phyloP scores from a whole-genome alignment of 2,113 vertebrate genomes.

The Gnathochromis pfefferi region DNA sequence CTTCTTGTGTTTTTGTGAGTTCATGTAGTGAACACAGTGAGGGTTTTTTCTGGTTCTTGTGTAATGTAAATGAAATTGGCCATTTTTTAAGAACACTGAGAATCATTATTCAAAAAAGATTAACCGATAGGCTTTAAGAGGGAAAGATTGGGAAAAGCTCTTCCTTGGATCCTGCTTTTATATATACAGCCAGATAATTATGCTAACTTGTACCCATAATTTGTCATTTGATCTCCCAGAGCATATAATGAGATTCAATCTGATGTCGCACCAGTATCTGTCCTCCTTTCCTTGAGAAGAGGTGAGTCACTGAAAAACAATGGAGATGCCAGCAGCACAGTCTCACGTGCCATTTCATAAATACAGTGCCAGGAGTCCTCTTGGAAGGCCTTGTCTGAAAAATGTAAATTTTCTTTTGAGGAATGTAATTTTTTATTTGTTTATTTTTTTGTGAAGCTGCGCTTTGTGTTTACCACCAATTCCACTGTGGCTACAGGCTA shows the following conservation, averaged over 20 bases:
- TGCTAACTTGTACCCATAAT: background rate
- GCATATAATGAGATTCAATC: background rate
- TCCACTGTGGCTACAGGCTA: background rate
- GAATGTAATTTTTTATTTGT: background rate
- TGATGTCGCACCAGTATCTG: rapidly evolving
- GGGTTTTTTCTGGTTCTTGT: background rate
- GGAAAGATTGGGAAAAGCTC: background rate
- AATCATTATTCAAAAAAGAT: background rate
- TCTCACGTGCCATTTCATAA: background rate
- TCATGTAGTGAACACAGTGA: background rate
- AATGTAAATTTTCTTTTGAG: background rate
- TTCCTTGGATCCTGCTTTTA: background rate
- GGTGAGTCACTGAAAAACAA: background rate
- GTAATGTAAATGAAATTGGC: background rate
- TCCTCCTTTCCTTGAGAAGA: background rate
- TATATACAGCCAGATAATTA: background rate
- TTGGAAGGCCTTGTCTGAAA: background rate
- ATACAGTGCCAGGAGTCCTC: background rate
- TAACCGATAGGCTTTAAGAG: background rate
- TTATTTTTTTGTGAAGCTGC: background rate
- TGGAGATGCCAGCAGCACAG: background rate
- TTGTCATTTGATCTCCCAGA: background rate
- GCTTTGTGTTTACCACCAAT: background rate
- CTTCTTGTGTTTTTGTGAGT: background rate
- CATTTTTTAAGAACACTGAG: background rate